Evolutionary conservation across 2,888 invertebrate species (phyloP).

Genomic region (Scelioninae gen. 1): DNA sequence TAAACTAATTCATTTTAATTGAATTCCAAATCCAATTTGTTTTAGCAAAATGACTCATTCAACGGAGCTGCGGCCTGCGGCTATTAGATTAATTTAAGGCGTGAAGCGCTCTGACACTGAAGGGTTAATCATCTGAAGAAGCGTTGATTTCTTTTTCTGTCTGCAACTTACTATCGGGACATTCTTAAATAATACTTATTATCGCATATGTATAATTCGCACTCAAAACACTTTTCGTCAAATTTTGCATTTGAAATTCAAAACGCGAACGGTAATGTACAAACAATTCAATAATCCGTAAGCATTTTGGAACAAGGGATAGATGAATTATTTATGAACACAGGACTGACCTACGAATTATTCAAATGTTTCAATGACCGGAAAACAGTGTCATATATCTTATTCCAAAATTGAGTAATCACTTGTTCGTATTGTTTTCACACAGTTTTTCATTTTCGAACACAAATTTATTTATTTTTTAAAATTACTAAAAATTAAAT

Average conservation of each 20-base stretch:
- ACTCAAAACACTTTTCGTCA: constrained; percentile 28
- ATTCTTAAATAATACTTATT: constrained; percentile 55
- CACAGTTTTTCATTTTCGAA: no score
- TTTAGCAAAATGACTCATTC: constrained; percentile 53
- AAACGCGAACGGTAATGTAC: constrained; percentile 47
- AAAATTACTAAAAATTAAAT: no score
- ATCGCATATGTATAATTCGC: constrained; percentile 55
- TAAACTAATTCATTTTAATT: constrained; percentile 66
- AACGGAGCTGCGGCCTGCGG: constrained; percentile 41
- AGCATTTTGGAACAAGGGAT: constrained; percentile 43
- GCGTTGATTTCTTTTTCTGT: constrained; percentile 57
- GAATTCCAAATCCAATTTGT: constrained; percentile 60
- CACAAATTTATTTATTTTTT: no score
- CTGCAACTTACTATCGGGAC: constrained; percentile 38
- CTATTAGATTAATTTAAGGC: constrained; percentile 64
- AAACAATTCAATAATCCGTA: constrained; percentile 64
- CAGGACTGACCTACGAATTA: constrained; percentile 51
- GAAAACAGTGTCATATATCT: constrained; percentile 38
- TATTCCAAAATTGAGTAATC: constrained; percentile 38
- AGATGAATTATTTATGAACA: constrained; percentile 63
- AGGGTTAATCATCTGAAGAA: constrained; percentile 60
- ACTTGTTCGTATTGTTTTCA: neutral
- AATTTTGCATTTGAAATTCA: constrained; percentile 54
- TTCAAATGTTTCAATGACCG: constrained; percentile 53
- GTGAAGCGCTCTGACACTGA: constrained; percentile 62